phyloP scores from a whole-genome alignment of 2,888 invertebrate genomes.

The Nineta flava region DNA sequence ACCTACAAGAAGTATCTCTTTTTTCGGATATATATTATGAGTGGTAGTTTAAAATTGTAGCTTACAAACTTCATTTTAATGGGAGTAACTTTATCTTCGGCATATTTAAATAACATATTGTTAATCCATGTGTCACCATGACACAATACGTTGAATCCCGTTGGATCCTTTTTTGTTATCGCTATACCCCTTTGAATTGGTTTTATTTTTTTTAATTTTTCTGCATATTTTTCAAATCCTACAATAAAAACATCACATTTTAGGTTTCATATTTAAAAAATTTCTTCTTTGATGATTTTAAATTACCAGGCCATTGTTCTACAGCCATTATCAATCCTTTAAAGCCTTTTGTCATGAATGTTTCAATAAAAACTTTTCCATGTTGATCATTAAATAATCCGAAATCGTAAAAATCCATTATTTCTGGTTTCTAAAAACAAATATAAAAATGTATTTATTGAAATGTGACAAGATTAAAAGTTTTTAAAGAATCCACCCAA shows the following conservation, averaged over 20 bases:
- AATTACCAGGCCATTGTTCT: slow-evolving; percentile 26
- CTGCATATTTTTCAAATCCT: slow-evolving; percentile 25
- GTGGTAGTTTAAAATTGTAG: too few relatives aligned
- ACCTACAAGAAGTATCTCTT: too few relatives aligned
- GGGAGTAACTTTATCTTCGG: slow-evolving; percentile 21
- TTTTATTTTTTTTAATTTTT: slow-evolving; percentile 24
- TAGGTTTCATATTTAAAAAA: not conserved
- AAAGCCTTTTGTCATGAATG: slow-evolving; percentile 17
- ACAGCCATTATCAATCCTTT: slow-evolving; percentile 24
- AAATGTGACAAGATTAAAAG: not conserved
- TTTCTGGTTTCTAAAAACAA: slow-evolving; percentile 16
- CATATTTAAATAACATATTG: slow-evolving; percentile 33
- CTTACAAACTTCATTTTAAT: slow-evolving; percentile 27
- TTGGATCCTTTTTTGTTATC: slow-evolving; percentile 16
- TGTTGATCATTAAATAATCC: slow-evolving; percentile 18
- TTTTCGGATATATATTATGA: too few relatives aligned
- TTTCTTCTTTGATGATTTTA: not conserved
- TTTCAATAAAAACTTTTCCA: slow-evolving; percentile 15
- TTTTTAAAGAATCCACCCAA: too few relatives aligned
- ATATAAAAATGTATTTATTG: too few relatives aligned
- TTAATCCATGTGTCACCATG: slow-evolving; percentile 37
- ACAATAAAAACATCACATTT: slow-evolving; percentile 7
- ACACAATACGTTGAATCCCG: slow-evolving; percentile 30
- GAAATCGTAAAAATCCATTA: slow-evolving; percentile 9
- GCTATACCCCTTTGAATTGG: slow-evolving; percentile 16